Percentiles rank a stretch among this genome's conserved stretches.
Conservation (phyloP, 2,888 invertebrate species). For the Drosophila cognata region DNA sequence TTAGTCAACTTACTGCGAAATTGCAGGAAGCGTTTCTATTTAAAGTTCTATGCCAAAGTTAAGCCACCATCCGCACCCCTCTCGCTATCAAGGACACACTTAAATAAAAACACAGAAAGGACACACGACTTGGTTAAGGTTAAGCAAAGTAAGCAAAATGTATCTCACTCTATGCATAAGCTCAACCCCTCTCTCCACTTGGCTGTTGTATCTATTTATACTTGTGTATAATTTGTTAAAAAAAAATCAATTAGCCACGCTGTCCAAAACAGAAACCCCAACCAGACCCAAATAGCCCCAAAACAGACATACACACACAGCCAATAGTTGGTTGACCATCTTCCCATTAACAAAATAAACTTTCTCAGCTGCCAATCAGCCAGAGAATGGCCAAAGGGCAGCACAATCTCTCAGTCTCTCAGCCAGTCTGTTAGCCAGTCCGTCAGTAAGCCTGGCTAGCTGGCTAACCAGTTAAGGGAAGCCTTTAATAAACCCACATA, state of each 20-base stretch:
- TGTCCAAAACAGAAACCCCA: conserved; percentile 71
- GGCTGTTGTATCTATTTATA: conserved; percentile 24
- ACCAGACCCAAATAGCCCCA: neutral
- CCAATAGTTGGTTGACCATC: conserved; percentile 35
- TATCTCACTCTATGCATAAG: neutral
- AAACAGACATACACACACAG: conserved; percentile 5
- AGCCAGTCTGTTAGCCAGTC: conserved; percentile 7
- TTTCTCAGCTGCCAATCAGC: conserved; percentile 76
- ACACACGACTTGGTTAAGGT: conserved; percentile 46
- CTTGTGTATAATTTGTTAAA: conserved; percentile 54
- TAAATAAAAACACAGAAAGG: conserved; percentile 4
- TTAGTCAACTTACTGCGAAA: conserved; percentile 56
- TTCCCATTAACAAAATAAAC: conserved; percentile 69
- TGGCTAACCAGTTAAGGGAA: conserved; percentile 33
- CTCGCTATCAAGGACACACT: neutral
- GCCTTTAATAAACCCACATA: conserved; percentile 74
- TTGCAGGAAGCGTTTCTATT: conserved; percentile 76
- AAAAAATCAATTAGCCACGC: conserved; percentile 74
- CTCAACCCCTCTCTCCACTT: neutral
- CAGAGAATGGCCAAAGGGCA: conserved; percentile 21
- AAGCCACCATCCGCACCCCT: neutral
- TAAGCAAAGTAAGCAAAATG: conserved; percentile 25
- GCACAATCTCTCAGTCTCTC: conserved; percentile 17
- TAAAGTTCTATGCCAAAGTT: conserved; percentile 61
- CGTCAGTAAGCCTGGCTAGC: conserved; percentile 1